Conservation (phyloP, 2,113 vertebrate genomes). For the Morphnarchus princeps region DNA sequence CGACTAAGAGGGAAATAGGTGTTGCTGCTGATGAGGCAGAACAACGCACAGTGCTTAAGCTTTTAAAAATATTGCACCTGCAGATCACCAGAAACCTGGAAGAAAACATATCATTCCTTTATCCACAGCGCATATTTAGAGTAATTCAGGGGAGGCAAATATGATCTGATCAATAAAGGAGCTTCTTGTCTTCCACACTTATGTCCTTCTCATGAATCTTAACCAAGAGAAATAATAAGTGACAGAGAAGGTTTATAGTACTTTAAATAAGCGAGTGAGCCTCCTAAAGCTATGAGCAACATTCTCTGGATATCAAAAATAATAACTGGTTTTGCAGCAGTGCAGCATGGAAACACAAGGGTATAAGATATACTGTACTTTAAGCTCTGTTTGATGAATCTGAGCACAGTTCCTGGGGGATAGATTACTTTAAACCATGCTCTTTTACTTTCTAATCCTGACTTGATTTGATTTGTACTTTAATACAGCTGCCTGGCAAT, state of each 20-base stretch:
- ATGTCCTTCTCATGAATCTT: conserved; percentile 68
- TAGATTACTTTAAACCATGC: conserved; percentile 89
- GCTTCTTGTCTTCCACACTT: conserved; percentile 42
- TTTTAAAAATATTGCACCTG: conserved; percentile 37
- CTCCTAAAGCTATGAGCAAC: conserved; percentile 78
- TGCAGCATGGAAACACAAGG: conserved; percentile 76
- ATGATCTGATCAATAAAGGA: conserved; percentile 52
- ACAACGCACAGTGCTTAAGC: not conserved
- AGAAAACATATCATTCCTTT: conserved; percentile 38
- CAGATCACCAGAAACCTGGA: not conserved
- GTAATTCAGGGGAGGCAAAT: conserved; percentile 59
- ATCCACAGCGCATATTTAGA: not conserved
- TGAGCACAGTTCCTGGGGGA: conserved; percentile 87
- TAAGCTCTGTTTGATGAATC: conserved; percentile 92
- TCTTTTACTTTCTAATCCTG: conserved; percentile 91
- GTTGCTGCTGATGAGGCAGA: not conserved
- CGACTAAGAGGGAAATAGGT: fast-evolving
- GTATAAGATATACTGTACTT: conserved; percentile 86
- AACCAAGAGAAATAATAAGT: conserved; percentile 76
- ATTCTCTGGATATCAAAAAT: conserved; percentile 83
- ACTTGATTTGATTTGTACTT: conserved; percentile 90
- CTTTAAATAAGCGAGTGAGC: conserved; percentile 81
- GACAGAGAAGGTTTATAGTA: conserved; percentile 66
- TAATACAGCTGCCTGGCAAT: conserved; percentile 87
- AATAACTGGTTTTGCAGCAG: conserved; percentile 81